These are phyloP conservation scores for Macrophya alboannulata DNA, from an alignment of 2,888 invertebrate species.

Conservation along the genomic window DNA sequence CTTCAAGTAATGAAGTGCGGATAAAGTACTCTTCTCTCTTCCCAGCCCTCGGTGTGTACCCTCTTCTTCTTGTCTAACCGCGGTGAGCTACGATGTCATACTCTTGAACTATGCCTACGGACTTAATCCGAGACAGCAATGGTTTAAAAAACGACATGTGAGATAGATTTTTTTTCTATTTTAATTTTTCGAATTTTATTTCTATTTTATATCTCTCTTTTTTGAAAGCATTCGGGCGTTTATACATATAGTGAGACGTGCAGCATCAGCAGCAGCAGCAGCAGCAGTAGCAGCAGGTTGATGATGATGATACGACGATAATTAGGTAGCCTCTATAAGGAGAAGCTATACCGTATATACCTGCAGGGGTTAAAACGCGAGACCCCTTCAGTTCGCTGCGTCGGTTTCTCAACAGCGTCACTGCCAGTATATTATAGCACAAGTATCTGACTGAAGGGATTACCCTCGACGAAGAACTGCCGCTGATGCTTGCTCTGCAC, in stretches of 20 bases:
- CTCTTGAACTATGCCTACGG: neutral
- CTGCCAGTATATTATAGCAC: constrained; percentile 28
- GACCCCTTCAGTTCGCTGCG: constrained; percentile 38
- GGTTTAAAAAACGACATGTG: neutral
- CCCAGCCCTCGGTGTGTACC: constrained; percentile 45
- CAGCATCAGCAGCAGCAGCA: neutral
- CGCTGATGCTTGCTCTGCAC: neutral
- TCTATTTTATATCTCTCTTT: constrained; percentile 41
- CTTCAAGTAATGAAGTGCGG: constrained; percentile 51
- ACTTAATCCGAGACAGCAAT: neutral
- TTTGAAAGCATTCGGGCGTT: constrained; percentile 21
- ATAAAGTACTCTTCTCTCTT: constrained; percentile 43
- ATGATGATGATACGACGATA: constrained; percentile 26
- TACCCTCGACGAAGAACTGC: constrained; percentile 57
- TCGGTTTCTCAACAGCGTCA: constrained; percentile 46
- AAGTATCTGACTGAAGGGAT: constrained; percentile 55
- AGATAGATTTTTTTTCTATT: too few species aligned
- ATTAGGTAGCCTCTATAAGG: constrained; percentile 47
- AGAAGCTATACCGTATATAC: neutral
- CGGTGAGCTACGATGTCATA: neutral
- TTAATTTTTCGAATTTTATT: neutral
- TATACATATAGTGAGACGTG: neutral
- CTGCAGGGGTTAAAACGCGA: constrained; percentile 34
- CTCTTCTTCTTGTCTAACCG: constrained; percentile 40
- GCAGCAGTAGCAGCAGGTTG: neutral